Evolutionary conservation across 2,797 vertebrate species (phyloP).

Genomic region (Eulemur mongoz): DNA sequence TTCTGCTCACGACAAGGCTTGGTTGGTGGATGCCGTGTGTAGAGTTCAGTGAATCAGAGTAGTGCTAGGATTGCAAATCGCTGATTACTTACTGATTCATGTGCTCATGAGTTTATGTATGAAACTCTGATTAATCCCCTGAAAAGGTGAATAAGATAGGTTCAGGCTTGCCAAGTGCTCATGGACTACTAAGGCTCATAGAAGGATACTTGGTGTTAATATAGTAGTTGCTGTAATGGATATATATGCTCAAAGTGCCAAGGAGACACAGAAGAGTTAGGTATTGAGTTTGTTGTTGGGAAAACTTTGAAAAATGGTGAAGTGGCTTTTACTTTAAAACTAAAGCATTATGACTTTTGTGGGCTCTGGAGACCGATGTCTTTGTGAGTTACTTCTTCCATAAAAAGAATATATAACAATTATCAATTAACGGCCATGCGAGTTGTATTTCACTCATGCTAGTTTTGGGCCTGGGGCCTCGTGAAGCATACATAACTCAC

Average conservation of each 20-base stretch:
- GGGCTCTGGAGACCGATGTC: background rate
- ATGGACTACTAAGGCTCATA: rapidly evolving
- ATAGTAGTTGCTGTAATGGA: too few species aligned
- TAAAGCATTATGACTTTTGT: background rate
- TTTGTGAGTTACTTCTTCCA: background rate
- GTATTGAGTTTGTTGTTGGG: too few species aligned
- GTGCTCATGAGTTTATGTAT: rapidly evolving
- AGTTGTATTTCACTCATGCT: too few species aligned
- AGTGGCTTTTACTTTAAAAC: background rate
- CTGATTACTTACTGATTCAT: rapidly evolving
- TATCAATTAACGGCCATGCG: too few species aligned
- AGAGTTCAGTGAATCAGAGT: rapidly evolving
- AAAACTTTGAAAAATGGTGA: background rate
- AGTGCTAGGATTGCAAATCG: rapidly evolving
- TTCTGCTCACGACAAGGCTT: rapidly evolving
- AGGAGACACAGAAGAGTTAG: background rate
- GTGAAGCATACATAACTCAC: too few species aligned
- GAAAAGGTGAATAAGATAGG: background rate
- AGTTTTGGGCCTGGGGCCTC: too few species aligned
- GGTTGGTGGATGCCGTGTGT: rapidly evolving
- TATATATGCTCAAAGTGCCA: rapidly evolving
- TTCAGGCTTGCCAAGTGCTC: background rate
- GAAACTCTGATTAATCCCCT: background rate
- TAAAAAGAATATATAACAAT: background rate
- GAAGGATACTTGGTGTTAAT: background rate